These are phyloP conservation scores for Eupleurogrammus muticus DNA, from an alignment of 2,797 vertebrate species.

Conservation along the genomic window DNA sequence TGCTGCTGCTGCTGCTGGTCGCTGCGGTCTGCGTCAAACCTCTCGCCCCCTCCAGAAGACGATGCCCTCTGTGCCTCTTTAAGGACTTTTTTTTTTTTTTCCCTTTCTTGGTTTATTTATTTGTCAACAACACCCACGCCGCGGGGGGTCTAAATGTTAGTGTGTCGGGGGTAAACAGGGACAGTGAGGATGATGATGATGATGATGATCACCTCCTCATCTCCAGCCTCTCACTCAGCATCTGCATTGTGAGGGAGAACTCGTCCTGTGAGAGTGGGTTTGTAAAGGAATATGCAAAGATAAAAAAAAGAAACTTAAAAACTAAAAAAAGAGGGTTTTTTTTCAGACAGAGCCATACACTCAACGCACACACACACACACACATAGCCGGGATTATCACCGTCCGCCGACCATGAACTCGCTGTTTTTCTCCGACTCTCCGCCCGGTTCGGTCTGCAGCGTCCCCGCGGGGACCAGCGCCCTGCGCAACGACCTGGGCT, in stretches of 20 bases:
- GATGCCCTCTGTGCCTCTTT: conserved; percentile 54
- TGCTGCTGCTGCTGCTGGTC: conserved; percentile 14
- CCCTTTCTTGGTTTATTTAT: conserved; percentile 19
- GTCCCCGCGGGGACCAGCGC: conserved; percentile 87
- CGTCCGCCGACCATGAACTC: conserved; percentile 84
- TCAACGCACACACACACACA: too few species aligned
- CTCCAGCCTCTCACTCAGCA: conserved; percentile 49
- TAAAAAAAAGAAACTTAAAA: conserved; percentile 28
- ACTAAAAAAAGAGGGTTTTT: not conserved
- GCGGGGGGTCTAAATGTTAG: conserved; percentile 44
- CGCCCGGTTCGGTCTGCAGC: conserved; percentile 68
- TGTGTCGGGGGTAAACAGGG: conserved; percentile 48
- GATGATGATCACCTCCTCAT: conserved; percentile 17
- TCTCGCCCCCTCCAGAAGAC: conserved; percentile 62
- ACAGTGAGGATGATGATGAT: conserved; percentile 65
- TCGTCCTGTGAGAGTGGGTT: conserved; percentile 41
- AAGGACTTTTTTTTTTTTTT: conserved; percentile 64
- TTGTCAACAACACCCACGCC: conserved; percentile 30
- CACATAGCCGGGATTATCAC: conserved; percentile 37
- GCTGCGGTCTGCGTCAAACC: conserved; percentile 77
- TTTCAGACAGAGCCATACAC: conserved; percentile 29
- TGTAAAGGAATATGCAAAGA: conserved; percentile 56
- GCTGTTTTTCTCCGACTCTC: conserved; percentile 85
- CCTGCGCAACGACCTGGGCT: conserved; percentile 95
- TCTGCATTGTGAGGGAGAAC: conserved; percentile 65